A percentile compares a stretch with the other conserved stretches of the same genome.
Conservation (phyloP, 2,113 vertebrate species). For the Bucco capensis region DNA sequence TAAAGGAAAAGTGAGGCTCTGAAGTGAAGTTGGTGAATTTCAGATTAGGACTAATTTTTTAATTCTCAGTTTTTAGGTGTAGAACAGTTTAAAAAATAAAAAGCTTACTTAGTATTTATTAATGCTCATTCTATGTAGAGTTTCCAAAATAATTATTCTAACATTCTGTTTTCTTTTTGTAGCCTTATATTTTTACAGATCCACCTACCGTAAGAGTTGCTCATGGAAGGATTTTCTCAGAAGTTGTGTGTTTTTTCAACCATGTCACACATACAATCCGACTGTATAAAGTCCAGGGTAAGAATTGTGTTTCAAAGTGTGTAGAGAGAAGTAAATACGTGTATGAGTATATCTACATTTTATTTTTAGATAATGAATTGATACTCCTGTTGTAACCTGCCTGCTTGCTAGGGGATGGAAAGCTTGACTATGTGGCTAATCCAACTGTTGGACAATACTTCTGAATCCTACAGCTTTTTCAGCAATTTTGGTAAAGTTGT, state of each 20-base stretch:
- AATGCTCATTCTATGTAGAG: too few species aligned
- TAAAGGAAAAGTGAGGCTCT: neutral
- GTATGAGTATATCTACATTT: neutral
- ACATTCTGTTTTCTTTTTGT: neutral
- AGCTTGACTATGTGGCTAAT: neutral
- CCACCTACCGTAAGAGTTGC: slow-evolving; percentile 80
- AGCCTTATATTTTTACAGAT: slow-evolving; percentile 78
- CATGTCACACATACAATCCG: slow-evolving; percentile 84
- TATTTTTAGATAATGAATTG: neutral
- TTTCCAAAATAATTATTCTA: neutral
- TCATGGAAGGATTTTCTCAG: slow-evolving; percentile 85
- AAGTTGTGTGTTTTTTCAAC: slow-evolving; percentile 82
- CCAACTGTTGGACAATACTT: neutral
- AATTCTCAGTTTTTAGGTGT: neutral
- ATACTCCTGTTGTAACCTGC: neutral
- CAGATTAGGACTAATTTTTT: neutral
- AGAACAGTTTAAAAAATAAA: neutral
- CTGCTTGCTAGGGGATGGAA: neutral
- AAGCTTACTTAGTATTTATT: neutral
- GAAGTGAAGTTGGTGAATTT: neutral
- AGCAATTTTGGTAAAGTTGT: neutral
- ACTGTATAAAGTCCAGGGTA: slow-evolving; percentile 85
- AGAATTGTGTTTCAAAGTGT: neutral
- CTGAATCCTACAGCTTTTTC: neutral
- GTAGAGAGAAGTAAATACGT: neutral